Percentiles rank a stretch among this genome's conserved stretches.
Conservation (phyloP, 2,888 invertebrate genomes). For the Stenchaetothrips biformis region DNA sequence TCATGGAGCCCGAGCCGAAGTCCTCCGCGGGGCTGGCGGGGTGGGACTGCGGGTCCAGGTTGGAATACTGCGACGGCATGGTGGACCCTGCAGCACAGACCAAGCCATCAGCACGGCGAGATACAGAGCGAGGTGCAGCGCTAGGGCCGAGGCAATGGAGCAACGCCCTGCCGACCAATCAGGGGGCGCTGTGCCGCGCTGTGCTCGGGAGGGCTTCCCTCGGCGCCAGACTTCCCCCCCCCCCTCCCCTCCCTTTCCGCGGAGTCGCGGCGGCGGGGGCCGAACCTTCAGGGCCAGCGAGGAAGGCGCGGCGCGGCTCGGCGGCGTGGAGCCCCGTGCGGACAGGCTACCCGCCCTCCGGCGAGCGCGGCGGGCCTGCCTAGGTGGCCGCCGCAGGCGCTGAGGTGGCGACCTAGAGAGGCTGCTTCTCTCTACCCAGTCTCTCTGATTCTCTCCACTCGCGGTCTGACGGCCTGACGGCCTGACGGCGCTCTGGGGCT, state of each 20-base stretch:
- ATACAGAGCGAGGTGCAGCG: too few relatives aligned
- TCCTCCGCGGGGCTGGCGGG: conserved; percentile 7
- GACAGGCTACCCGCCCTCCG: too few relatives aligned
- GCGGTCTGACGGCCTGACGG: too few relatives aligned
- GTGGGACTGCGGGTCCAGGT: conserved; percentile 10
- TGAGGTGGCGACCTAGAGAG: too few relatives aligned
- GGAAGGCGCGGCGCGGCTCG: neutral
- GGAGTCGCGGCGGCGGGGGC: too few relatives aligned
- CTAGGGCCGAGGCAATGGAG: neutral
- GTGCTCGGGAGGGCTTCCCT: neutral
- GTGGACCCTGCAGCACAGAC: neutral
- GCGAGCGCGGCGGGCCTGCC: too few relatives aligned
- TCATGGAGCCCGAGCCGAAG: conserved; percentile 14
- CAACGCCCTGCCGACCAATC: neutral
- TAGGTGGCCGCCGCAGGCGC: too few relatives aligned
- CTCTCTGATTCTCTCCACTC: too few relatives aligned
- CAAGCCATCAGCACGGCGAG: neutral
- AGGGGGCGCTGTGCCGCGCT: neutral
- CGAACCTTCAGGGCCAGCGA: too few relatives aligned
- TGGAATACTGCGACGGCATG: conserved; percentile 6
- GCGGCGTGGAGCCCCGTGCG: neutral
- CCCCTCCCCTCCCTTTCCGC: neutral
- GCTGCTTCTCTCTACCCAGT: too few relatives aligned
- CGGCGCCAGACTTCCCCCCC: neutral
- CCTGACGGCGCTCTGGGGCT: too few relatives aligned